Conservation (phyloP, 2,113 vertebrate species). For the Stegastes partitus region DNA sequence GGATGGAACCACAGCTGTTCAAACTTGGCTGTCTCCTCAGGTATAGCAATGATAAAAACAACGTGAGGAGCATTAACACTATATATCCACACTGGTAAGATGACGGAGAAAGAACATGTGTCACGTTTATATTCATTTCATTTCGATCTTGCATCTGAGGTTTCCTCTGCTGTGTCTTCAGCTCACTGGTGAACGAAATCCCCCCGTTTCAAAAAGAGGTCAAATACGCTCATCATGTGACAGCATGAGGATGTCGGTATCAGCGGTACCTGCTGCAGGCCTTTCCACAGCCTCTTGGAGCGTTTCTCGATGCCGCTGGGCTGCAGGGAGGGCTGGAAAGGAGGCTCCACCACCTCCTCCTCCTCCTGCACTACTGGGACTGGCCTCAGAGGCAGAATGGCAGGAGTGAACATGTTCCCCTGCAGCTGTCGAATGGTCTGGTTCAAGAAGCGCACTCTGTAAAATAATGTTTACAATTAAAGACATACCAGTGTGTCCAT, state of each 20-base stretch:
- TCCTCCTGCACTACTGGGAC: background rate
- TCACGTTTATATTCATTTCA: background rate
- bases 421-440: conserved; percentile 46
- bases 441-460: conserved; percentile 69
- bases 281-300: conserved; percentile 69
- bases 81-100: too few relatives aligned
- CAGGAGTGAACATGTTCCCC: background rate
- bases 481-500: too few relatives aligned
- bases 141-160: background rate
- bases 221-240: background rate
- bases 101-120: background rate
- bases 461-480: background rate
- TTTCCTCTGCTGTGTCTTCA: conserved; percentile 13
- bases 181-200: background rate
- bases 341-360: background rate
- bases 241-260: background rate
- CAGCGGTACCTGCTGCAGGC: conserved; percentile 68
- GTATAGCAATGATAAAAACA: background rate
- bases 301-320: conserved; percentile 10
- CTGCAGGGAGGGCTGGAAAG: conserved; percentile 13
- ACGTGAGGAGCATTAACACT: too few relatives aligned
- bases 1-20: background rate
- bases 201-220: background rate
- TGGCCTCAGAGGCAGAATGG: background rate
- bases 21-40: too few relatives aligned